These are phyloP conservation scores for Caiman crocodilus DNA, from an alignment of 2,797 vertebrate species.

Conservation along the genomic window DNA sequence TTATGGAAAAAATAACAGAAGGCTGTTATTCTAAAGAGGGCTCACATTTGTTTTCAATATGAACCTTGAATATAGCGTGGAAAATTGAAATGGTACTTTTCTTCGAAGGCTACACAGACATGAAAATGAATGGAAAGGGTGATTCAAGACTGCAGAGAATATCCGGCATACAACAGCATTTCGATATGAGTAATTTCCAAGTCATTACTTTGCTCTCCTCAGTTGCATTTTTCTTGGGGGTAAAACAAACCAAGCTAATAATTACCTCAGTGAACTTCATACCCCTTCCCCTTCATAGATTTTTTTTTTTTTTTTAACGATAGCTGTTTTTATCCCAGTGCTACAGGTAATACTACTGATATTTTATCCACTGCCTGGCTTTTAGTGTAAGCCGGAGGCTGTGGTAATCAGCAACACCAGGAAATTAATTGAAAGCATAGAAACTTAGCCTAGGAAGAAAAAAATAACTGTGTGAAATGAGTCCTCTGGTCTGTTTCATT, in stretches of 20 bases:
- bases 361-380: slow-evolving; percentile 52
- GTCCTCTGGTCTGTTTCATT: not conserved
- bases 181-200: slow-evolving; percentile 69
- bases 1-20: slow-evolving; percentile 80
- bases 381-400: slow-evolving; percentile 36
- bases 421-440: slow-evolving; percentile 22
- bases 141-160: slow-evolving; percentile 67
- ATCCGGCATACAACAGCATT: slow-evolving; percentile 49
- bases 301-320: slow-evolving; percentile 16
- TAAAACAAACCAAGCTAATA: slow-evolving; percentile 71
- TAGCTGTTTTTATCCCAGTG: not conserved
- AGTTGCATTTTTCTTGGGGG: slow-evolving; percentile 64
- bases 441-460: slow-evolving; percentile 19
- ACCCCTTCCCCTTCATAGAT: not conserved
- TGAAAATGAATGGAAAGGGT: slow-evolving; percentile 60
- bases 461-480: not conserved
- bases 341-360: slow-evolving; percentile 48
- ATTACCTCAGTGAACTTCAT: slow-evolving; percentile 38
- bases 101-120: slow-evolving; percentile 43
- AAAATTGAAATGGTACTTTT: slow-evolving; percentile 78
- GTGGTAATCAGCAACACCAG: slow-evolving; percentile 16
- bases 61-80: slow-evolving; percentile 64
- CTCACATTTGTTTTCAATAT: slow-evolving; percentile 85
- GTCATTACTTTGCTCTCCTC: slow-evolving; percentile 65
- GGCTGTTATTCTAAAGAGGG: slow-evolving; percentile 78